These are phyloP conservation scores for Helogale parvula DNA, from an alignment of 2,113 vertebrate species.

Conservation along the genomic window DNA sequence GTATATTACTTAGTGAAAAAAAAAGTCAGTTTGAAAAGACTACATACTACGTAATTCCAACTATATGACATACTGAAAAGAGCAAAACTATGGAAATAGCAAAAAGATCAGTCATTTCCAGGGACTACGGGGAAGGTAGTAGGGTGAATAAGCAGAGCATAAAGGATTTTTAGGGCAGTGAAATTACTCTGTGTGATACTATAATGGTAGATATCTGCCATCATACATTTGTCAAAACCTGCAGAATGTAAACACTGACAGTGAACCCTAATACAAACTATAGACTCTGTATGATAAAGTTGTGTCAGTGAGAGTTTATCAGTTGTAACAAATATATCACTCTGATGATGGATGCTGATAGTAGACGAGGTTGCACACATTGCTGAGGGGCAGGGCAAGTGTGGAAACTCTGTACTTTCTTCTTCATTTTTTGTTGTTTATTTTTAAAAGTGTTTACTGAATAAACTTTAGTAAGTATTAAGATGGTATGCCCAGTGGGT, in stretches of 20 bases:
- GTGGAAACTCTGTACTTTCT: background rate
- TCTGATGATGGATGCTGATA: background rate
- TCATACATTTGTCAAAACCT: background rate
- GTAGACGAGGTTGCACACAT: background rate
- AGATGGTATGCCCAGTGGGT: background rate
- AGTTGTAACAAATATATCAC: background rate
- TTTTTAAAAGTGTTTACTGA: background rate
- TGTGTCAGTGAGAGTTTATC: background rate
- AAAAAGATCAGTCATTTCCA: background rate
- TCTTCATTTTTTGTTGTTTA: background rate
- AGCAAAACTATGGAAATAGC: background rate
- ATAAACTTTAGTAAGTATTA: background rate
- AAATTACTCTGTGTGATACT: background rate
- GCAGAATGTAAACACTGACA: background rate
- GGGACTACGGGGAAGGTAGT: accelerated
- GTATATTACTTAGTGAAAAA: background rate
- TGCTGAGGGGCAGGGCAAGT: too few species aligned
- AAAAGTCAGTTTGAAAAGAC: background rate
- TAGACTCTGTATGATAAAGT: background rate
- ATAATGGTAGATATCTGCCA: background rate
- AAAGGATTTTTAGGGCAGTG: background rate
- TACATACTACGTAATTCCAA: background rate
- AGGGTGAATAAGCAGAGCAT: background rate
- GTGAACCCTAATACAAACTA: background rate
- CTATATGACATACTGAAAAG: background rate